phyloP scores from a whole-genome alignment of 2,888 invertebrate genomes.

The Cactoblastis cactorum region DNA sequence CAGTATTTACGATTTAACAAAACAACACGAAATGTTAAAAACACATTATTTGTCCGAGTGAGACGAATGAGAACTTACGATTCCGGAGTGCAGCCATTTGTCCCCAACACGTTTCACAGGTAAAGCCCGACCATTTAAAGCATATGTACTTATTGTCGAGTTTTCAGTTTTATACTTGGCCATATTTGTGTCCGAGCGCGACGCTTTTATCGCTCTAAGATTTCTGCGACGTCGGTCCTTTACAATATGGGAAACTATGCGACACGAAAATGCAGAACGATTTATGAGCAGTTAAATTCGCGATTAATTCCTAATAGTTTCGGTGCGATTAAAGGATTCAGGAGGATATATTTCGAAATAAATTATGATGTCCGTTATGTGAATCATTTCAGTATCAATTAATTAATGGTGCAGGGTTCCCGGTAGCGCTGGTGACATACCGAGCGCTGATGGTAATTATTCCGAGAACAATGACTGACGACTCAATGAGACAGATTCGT shows the following conservation, averaged over 20 bases:
- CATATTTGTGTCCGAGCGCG: constrained; percentile 56
- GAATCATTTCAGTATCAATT: constrained; percentile 20
- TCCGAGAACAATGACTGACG: constrained; percentile 53
- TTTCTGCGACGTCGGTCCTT: constrained; percentile 8
- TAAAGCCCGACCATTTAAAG: constrained; percentile 61
- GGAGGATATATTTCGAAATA: background rate
- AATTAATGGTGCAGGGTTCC: constrained; percentile 38
- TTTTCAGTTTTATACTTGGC: constrained; percentile 58
- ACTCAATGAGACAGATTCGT: constrained; percentile 45
- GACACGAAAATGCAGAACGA: constrained; percentile 28
- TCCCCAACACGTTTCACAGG: constrained; percentile 68
- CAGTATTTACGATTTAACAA: constrained; percentile 79
- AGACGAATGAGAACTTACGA: constrained; percentile 76
- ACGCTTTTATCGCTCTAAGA: constrained; percentile 48
- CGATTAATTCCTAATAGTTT: constrained; percentile 37
- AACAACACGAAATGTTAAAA: constrained; percentile 79
- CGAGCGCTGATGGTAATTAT: constrained; percentile 35
- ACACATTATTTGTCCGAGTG: constrained; percentile 77
- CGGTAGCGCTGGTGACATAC: constrained; percentile 34
- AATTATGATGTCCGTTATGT: constrained; percentile 4
- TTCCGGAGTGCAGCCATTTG: constrained; percentile 65
- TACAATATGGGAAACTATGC: constrained; percentile 16
- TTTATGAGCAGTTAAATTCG: constrained; percentile 61
- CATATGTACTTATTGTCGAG: constrained; percentile 68
- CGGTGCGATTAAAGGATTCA: background rate